These are phyloP conservation scores for Embidobia sp. DNA, from an alignment of 2,888 invertebrate genomes.

Conservation along the genomic window DNA sequence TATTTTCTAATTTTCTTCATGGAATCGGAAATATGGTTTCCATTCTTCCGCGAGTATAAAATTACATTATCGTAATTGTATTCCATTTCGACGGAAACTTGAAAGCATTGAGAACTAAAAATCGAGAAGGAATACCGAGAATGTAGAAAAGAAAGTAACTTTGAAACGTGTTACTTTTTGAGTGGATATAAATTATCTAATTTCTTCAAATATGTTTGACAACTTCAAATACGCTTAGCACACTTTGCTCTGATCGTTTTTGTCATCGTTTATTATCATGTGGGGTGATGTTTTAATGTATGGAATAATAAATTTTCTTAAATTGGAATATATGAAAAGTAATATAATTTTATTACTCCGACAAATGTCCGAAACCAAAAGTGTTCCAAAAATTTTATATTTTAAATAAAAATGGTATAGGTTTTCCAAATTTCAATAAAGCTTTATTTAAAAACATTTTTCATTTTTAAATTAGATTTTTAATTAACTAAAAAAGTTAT, in stretches of 20 bases:
- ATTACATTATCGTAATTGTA: constrained; percentile 41
- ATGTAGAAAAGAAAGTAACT: constrained; percentile 62
- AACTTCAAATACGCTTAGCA: constrained; percentile 45
- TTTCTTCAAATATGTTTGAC: constrained; percentile 56
- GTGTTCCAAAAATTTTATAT: too few species aligned
- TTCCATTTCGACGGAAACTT: constrained; percentile 26
- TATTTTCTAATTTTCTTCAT: constrained; percentile 23
- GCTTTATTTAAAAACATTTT: too few species aligned
- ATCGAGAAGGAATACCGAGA: constrained; percentile 28
- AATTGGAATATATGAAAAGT: too few species aligned
- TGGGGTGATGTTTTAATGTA: background rate
- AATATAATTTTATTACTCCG: too few species aligned
- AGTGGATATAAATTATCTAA: constrained; percentile 58
- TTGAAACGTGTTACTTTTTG: constrained; percentile 56
- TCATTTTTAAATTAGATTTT: too few species aligned
- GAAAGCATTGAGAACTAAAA: constrained; percentile 33
- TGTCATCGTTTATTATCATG: too few species aligned
- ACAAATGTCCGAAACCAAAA: too few species aligned
- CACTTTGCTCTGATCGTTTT: constrained; percentile 14
- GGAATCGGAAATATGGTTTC: constrained; percentile 12
- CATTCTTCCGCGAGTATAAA: constrained; percentile 8
- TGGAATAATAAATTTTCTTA: background rate
- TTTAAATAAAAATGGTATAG: too few species aligned
- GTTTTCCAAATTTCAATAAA: too few species aligned
- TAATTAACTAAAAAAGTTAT: too few species aligned